Base-by-base conservation (phyloP, 2,888 invertebrate species). In the Yponomeuta sedellus region DNA sequence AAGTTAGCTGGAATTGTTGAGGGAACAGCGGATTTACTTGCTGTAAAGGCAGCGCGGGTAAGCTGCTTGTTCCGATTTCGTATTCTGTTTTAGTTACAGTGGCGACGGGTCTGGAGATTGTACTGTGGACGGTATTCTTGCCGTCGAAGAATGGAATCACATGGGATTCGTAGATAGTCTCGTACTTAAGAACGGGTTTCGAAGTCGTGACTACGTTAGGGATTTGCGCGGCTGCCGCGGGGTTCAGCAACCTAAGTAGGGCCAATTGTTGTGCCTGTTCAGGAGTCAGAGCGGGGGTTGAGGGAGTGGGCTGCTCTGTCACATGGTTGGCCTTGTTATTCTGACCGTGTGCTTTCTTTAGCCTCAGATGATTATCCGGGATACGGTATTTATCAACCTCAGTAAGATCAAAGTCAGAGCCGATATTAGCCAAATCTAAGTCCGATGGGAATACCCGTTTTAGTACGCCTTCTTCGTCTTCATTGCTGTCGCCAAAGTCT, bases 401-500 rank as follows among this genome's bases (percentile, higher is more conserved):
- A 4, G 93, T 92, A 10, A 95, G 85, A 80, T 95, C 94, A 75
- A 95, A 95, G 64, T 95, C 93, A 0, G 94, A 93, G 57, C 95
- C 96, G 67, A 96, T 92, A 67, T 94, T 93, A 1, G 95, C 94
- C 40, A 96, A 83, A 73, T 96, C 95, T 64, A 95, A 81, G 72
- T 95, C 95, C 0, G 93, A 86, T 0, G 94, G 94, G 71, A 94
- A 93, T 0, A 93, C 91, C 19, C 91, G 83, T 58, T 91, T 82
- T 2, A 82, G 80, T 64, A 86, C 82, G 58, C 88, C 89, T 39
- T 92, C 88, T 79, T 92, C 91, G 28, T 93, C 93, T 71, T 95
- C 95, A 72, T 95, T 95, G 69, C 95, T 94, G 73, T 97, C 97
- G 0, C 96, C 96, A 71, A 97, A 96, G 75, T 97, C 97, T 64